Conservation (phyloP, 2,113 vertebrate species). For the Macroglossus sobrinus region DNA sequence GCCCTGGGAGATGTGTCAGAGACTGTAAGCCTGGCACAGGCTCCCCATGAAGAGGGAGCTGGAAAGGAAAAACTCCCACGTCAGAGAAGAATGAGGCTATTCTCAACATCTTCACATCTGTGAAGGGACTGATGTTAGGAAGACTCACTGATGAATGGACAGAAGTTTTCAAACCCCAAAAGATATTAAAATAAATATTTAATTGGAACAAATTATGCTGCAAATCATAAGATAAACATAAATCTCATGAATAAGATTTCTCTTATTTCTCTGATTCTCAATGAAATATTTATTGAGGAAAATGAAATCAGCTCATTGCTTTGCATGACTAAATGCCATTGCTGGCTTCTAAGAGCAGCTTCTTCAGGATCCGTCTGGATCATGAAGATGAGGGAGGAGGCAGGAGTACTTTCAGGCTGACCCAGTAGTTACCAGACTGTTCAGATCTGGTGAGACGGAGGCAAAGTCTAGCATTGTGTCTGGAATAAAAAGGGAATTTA, state of each 20-base stretch:
- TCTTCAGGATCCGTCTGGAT: not conserved
- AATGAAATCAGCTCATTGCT: slow-evolving; percentile 64
- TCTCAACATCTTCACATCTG: not conserved
- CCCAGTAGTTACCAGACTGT: not conserved
- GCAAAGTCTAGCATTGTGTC: not conserved
- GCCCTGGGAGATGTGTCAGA: not conserved
- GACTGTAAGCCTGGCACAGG: not conserved
- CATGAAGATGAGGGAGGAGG: not conserved
- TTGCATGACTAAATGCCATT: slow-evolving; percentile 50
- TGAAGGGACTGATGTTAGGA: slow-evolving; percentile 27
- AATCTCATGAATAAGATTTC: slow-evolving; percentile 77
- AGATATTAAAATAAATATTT: slow-evolving; percentile 81
- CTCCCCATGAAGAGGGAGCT: not conserved
- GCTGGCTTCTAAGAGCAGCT: slow-evolving; percentile 8
- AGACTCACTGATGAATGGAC: slow-evolving; percentile 62
- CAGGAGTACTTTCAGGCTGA: not conserved
- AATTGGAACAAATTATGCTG: slow-evolving; percentile 74
- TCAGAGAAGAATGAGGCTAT: not conserved
- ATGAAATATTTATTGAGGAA: slow-evolving; percentile 77
- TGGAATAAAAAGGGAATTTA: not conserved
- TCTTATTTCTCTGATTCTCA: slow-evolving; percentile 71
- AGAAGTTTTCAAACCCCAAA: slow-evolving; percentile 73
- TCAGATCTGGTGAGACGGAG: not conserved
- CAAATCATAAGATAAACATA: slow-evolving; percentile 74
- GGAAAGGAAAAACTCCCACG: not conserved